phyloP scores from a whole-genome alignment of 2,113 vertebrate genomes.

The Crocuta crocuta region DNA sequence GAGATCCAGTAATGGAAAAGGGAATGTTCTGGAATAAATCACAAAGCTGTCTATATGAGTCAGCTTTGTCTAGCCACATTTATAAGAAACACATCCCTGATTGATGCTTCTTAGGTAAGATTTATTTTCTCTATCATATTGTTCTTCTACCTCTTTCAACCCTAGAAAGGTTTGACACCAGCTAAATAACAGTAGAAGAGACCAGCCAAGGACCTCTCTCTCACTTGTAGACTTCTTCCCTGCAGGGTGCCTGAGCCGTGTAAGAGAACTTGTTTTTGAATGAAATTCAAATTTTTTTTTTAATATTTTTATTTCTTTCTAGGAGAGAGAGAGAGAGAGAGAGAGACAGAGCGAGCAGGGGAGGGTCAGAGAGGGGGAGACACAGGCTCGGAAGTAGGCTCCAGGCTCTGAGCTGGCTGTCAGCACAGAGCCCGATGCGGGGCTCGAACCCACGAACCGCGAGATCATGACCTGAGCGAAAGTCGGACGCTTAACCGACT shows the following conservation, averaged over 20 bases:
- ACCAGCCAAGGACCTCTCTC: background rate
- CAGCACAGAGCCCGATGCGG: too few relatives aligned
- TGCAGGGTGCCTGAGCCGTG: background rate
- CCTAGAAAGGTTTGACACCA: background rate
- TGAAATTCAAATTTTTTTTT: background rate
- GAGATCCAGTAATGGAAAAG: background rate
- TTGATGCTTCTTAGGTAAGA: background rate
- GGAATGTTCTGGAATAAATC: background rate
- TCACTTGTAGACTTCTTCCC: background rate
- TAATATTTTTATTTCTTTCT: too few relatives aligned
- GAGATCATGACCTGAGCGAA: too few relatives aligned
- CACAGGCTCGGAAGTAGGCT: too few relatives aligned
- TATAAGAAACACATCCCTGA: background rate
- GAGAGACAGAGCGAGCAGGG: too few relatives aligned
- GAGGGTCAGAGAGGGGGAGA: too few relatives aligned
- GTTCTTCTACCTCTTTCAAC: background rate
- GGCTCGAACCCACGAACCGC: too few relatives aligned
- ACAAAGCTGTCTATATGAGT: background rate
- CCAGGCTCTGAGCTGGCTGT: too few relatives aligned
- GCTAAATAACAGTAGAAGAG: background rate
- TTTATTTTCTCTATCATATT: background rate
- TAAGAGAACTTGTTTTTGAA: background rate
- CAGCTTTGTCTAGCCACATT: background rate
- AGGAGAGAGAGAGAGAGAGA: too few relatives aligned
- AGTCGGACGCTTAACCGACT: too few relatives aligned